phyloP scores from a whole-genome alignment of 2,888 invertebrate genomes.

The Melinaea marsaeus region DNA sequence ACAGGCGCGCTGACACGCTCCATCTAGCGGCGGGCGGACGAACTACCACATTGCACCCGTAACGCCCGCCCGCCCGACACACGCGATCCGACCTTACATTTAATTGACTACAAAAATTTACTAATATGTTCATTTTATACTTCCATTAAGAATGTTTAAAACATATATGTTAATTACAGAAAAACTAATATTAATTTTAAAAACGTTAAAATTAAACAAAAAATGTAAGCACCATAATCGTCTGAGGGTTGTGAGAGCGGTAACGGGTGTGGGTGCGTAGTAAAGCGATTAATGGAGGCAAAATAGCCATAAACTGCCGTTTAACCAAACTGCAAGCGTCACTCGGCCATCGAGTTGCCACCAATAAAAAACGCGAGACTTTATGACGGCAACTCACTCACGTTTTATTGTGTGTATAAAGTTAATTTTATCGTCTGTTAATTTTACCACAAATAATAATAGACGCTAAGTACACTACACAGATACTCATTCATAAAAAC shows the following conservation, averaged over 20 bases:
- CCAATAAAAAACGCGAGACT: constrained; percentile 78
- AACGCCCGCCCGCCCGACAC: constrained; percentile 50
- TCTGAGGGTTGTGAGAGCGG: constrained; percentile 59
- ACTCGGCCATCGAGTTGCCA: constrained; percentile 71
- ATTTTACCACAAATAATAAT: constrained; percentile 77
- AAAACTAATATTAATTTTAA: neutral
- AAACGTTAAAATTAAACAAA: neutral
- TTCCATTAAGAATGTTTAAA: neutral
- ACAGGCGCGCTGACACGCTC: constrained; percentile 58
- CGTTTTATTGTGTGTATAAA: constrained; percentile 79
- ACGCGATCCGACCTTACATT: constrained; percentile 35
- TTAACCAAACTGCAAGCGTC: constrained; percentile 77
- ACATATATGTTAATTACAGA: neutral
- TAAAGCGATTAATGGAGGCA: constrained; percentile 77
- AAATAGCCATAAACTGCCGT: constrained; percentile 77
- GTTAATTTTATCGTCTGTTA: constrained; percentile 79
- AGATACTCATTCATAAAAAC: neutral
- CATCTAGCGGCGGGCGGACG: constrained; percentile 70
- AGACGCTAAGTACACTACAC: constrained; percentile 57
- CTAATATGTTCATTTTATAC: neutral
- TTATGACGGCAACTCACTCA: constrained; percentile 78
- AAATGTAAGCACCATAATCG: neutral
- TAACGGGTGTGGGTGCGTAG: constrained; percentile 70
- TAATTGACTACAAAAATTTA: constrained; percentile 15
- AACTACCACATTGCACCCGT: constrained; percentile 34